Evolutionary conservation across 2,113 vertebrate species (phyloP), one percentile per base, ranked within the genome.

Genomic region (Romanogobio albipinnatus): DNA sequence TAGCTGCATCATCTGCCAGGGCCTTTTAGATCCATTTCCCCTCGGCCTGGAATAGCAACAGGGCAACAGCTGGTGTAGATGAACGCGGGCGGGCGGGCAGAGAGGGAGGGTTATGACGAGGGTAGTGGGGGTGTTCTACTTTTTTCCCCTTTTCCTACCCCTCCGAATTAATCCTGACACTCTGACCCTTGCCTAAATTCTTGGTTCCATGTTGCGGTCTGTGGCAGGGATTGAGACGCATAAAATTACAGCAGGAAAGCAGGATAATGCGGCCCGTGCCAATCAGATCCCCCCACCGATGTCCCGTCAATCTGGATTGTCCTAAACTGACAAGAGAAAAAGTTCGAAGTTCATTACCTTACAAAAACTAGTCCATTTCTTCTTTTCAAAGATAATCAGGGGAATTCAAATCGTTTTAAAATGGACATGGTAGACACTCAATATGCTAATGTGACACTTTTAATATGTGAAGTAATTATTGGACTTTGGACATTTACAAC

Each of bases 1-100:
- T 87, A 73, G 84, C 75, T 51, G 76, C 84, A 51, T 88, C 77
- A 86, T 88, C 87, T 88, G 82, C 77, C 82, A 88, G 56, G 45
- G 82, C 77, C 45, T 77, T 88, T 88, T 86, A 86, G 85, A 84
- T 88, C 76, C 61, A 45, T 88, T 86, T 82, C 62, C 76, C 71
- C 29, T 88, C 70, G 45, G 73, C 77, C 47, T 73, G 85, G 77
- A 73, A 84, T 86, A 82, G 85, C 61, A 82, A 76, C 77, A 86
- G 62, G 71, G 61, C 82, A 88, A 58, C 85, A 88, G 82, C 87
- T 88, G 87, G 85, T 81, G 45, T 79, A 26, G 82, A 58, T 78
- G 79, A 86, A 76, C 17, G 56, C 76, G 15, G 64, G 47, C 66
- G 15, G 13, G 59, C 14, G 15, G 59, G 39, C 9, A 47, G 76